A percentile compares a stretch with the other conserved stretches of the same genome.
phyloP scores from a whole-genome alignment of 2,797 vertebrate species.

The Myotis daubentonii region DNA sequence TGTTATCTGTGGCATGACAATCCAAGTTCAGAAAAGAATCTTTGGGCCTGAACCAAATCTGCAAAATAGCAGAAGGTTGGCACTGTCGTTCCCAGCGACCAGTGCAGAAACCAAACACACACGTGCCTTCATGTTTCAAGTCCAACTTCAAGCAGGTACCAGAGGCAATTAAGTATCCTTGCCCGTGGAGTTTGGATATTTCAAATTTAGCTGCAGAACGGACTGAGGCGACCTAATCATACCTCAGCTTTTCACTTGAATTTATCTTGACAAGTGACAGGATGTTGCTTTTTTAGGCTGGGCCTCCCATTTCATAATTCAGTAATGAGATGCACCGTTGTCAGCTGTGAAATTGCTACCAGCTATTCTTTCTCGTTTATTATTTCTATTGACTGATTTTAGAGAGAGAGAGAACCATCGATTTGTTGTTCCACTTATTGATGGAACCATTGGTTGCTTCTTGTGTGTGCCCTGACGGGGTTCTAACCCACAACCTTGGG shows the following conservation, averaged over 20 bases:
- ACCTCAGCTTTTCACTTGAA: conserved; percentile 56
- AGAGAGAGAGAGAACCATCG: background rate
- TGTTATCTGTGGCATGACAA: background rate
- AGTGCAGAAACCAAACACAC: conserved; percentile 30
- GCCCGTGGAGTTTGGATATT: background rate
- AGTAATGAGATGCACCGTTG: conserved; percentile 82
- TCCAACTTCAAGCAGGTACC: background rate
- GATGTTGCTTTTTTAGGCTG: conserved; percentile 65
- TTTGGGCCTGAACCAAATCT: conserved; percentile 16
- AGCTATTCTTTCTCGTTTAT: conserved; percentile 69
- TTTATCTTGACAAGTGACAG: conserved; percentile 72
- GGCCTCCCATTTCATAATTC: conserved; percentile 78
- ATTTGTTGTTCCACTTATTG: background rate
- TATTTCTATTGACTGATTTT: background rate
- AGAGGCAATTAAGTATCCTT: conserved; percentile 21
- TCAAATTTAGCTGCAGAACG: conserved; percentile 41
- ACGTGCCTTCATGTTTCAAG: conserved; percentile 3
- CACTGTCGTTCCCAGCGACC: background rate
- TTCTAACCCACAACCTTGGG: background rate
- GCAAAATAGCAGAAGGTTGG: background rate
- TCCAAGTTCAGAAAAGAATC: conserved; percentile 12
- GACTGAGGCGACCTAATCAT: conserved; percentile 22
- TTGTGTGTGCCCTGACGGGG: background rate
- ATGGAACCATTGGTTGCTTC: background rate
- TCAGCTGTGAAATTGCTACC: conserved; percentile 79